Evolutionary conservation across 2,113 vertebrate genomes (phyloP).

Genomic region (Xenus cinereus): DNA sequence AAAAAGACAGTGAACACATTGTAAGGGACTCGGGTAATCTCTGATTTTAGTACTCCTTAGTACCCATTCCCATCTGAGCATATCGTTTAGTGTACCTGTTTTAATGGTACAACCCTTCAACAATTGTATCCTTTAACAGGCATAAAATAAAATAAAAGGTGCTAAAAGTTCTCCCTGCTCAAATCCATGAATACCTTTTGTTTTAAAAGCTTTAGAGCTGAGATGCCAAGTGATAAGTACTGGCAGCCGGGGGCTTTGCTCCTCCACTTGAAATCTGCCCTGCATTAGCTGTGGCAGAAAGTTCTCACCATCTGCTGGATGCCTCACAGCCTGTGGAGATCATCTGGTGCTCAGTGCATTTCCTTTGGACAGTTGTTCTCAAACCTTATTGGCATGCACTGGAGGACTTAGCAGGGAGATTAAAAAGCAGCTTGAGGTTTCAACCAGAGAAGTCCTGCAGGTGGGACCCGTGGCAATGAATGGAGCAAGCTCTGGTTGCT

Average conservation of each 20-base stretch:
- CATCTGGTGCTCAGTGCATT: not conserved
- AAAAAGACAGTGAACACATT: not conserved
- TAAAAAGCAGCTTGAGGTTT: not conserved
- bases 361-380: not conserved
- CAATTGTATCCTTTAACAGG: not conserved
- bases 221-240: not conserved
- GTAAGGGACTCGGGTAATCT: not conserved
- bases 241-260: not conserved
- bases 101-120: not conserved
- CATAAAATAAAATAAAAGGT: not conserved
- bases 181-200: not conserved
- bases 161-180: not conserved
- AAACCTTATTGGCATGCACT: not conserved
- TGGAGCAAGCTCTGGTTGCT: not conserved
- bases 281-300: not conserved
- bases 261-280: not conserved
- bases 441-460: not conserved
- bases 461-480: not conserved
- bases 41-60: not conserved
- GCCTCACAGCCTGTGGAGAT: not conserved
- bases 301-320: not conserved
- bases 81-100: not conserved
- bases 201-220: not conserved
- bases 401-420: not conserved
- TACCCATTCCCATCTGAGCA: not conserved